Evolutionary conservation across 2,888 invertebrate species (phyloP).

Genomic region (Sminthurides aquaticus): DNA sequence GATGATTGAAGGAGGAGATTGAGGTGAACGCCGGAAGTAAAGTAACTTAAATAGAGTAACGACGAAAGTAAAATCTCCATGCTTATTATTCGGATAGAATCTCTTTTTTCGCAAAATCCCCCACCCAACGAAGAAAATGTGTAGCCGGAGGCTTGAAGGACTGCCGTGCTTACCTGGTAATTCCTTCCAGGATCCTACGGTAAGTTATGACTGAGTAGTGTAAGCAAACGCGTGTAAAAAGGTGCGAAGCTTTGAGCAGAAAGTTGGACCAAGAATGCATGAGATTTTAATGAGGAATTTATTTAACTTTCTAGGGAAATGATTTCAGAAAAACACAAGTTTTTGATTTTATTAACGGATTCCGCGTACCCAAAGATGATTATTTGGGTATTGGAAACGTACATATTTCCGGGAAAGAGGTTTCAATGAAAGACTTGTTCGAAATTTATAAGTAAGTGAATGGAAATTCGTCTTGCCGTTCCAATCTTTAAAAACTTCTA

Average conservation of each 20-base stretch:
- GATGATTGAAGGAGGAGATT: too few relatives aligned
- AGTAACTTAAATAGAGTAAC: too few relatives aligned
- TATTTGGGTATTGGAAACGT: slow-evolving; percentile 56
- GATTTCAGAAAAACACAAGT: slow-evolving; percentile 58
- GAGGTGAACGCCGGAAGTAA: too few relatives aligned
- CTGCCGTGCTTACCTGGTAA: slow-evolving; percentile 66
- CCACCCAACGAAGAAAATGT: too few relatives aligned
- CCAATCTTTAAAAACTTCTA: too few relatives aligned
- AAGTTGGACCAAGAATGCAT: background rate
- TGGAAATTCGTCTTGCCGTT: too few relatives aligned
- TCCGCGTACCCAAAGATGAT: slow-evolving; percentile 55
- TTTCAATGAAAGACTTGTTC: slow-evolving; percentile 36
- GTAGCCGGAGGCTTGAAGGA: slow-evolving; percentile 47
- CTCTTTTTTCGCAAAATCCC: too few relatives aligned
- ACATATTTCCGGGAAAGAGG: slow-evolving; percentile 47
- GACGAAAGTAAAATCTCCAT: too few relatives aligned
- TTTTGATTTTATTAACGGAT: slow-evolving; percentile 61
- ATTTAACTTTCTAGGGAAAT: slow-evolving; percentile 47
- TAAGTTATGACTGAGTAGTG: slow-evolving; percentile 35
- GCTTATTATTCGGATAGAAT: too few relatives aligned
- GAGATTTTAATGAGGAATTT: background rate
- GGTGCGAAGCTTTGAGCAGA: too few relatives aligned
- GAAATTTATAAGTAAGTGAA: slow-evolving; percentile 38
- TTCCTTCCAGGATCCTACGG: slow-evolving; percentile 58
- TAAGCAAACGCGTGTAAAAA: too few relatives aligned